Evolutionary conservation across 2,888 invertebrate species (phyloP), one percentile per base, ranked within the genome.

Genomic region (Heliconius ismenius): DNA sequence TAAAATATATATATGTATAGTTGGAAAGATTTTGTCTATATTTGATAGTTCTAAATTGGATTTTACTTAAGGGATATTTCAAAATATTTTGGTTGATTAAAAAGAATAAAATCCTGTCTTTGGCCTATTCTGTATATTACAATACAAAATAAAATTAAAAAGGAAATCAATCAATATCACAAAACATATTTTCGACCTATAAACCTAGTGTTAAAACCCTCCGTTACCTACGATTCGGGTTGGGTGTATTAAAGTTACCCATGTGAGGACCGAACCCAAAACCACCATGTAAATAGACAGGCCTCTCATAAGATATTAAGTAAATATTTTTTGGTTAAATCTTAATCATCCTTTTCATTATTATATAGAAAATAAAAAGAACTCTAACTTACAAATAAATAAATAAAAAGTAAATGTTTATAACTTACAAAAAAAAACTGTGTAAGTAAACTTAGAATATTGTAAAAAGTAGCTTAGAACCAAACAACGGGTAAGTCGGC

Each of bases 401-500:
- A 70, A 24, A 15, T 49, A 11, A 3, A 58, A 3, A 58, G 9
- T 32, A 15, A 70, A n/a, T 9, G 9, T 58, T 24, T 49, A 15
- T 58, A 70, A 70, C 58, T 43, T 26, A 24, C 67, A 39, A 39
- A 62, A 62, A 36, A 39, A 18, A 49, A 21, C 49, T 2, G 1
- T n/a, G 9, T 63, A 24, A 24, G 24, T 72, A 60, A 60, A 73
- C 62, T 28, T 26, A 73, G 39, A 28, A 43, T 28, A 43, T 73
- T 73, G 24, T 39, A 43, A 73, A 73, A 73, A 73, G 73, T 24
- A 70, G 63, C 54, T 36, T 32, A 32, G 64, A 36, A 76, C 76
- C 62, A 73, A 62, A 64, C 60, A 76, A 75, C 74, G 58, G 28
- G 62, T 73, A 73, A 79, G 79, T 79, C 68, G 36, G 32, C 82